phyloP scores from a whole-genome alignment of 1,140 invertebrate species.

The Megalonaias nervosa region DNA sequence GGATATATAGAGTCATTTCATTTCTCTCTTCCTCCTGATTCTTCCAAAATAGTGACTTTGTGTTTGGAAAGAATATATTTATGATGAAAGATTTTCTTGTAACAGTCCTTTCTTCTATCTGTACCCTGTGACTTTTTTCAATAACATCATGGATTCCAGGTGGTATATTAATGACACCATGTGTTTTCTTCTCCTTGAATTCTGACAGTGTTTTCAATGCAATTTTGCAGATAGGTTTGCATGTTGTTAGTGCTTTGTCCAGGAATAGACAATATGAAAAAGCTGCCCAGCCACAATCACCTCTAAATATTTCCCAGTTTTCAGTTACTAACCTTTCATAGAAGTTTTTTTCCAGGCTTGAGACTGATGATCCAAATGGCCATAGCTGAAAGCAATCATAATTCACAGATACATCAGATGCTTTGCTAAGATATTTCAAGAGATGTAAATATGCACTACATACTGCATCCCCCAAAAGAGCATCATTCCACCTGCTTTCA shows the following conservation, averaged over 20 bases:
- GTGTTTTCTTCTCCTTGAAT: background rate
- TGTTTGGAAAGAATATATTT: slow-evolving; percentile 31
- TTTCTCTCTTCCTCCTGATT: background rate
- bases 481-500: slow-evolving; percentile 14
- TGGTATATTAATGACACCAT: slow-evolving; percentile 16
- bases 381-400: slow-evolving; percentile 10
- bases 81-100: slow-evolving; percentile 15
- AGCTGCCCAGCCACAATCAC: too few relatives aligned
- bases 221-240: background rate
- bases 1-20: background rate
- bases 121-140: background rate
- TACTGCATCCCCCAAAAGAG: slow-evolving; percentile 9
- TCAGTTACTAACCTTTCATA: slow-evolving; percentile 4
- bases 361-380: background rate
- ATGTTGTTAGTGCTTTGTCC: too few relatives aligned
- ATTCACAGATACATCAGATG: background rate
- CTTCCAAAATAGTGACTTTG: slow-evolving; percentile 10
- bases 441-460: slow-evolving; percentile 2
- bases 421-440: background rate
- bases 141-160: slow-evolving; percentile 16
- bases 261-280: too few relatives aligned
- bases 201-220: background rate
- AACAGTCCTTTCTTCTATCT: slow-evolving; percentile 20
- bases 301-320: too few relatives aligned
- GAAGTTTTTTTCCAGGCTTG: background rate